Conservation (phyloP, 2,113 vertebrate genomes). For the Phalacrocorax aristotelis region DNA sequence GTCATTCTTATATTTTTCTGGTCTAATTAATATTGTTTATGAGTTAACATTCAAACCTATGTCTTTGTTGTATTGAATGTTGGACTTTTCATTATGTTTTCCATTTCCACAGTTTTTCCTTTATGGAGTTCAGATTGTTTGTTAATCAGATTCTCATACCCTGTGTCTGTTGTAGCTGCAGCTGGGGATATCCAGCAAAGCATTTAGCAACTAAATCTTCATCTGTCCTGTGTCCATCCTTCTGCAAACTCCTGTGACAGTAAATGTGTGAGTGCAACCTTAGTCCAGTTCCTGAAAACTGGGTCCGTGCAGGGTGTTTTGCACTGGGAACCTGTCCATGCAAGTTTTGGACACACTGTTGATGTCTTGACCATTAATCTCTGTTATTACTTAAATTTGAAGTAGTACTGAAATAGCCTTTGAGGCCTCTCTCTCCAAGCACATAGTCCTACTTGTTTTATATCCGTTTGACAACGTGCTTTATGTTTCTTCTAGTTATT, state of each 20-base stretch:
- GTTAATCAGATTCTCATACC: neutral
- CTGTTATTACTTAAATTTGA: neutral
- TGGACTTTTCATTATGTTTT: neutral
- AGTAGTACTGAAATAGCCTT: neutral
- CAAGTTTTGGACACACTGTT: neutral
- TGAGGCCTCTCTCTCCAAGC: neutral
- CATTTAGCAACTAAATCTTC: neutral
- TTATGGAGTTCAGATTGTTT: neutral
- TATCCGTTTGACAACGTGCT: neutral
- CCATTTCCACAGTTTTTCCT: neutral
- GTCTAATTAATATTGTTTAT: neutral
- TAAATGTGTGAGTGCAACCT: neutral
- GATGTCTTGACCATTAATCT: neutral
- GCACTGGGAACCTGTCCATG: neutral
- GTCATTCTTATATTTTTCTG: neutral
- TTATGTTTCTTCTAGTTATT: neutral
- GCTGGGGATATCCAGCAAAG: neutral
- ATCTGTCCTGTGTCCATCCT: neutral
- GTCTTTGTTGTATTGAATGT: neutral
- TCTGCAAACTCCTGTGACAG: neutral
- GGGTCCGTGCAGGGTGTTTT: neutral
- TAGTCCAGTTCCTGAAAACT: neutral
- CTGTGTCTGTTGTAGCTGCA: neutral
- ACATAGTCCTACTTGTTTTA: neutral
- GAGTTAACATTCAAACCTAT: neutral